These are phyloP conservation scores for Clavelina lepadiformis DNA, from an alignment of 23 tunicate genomes.

Conservation along the genomic window DNA sequence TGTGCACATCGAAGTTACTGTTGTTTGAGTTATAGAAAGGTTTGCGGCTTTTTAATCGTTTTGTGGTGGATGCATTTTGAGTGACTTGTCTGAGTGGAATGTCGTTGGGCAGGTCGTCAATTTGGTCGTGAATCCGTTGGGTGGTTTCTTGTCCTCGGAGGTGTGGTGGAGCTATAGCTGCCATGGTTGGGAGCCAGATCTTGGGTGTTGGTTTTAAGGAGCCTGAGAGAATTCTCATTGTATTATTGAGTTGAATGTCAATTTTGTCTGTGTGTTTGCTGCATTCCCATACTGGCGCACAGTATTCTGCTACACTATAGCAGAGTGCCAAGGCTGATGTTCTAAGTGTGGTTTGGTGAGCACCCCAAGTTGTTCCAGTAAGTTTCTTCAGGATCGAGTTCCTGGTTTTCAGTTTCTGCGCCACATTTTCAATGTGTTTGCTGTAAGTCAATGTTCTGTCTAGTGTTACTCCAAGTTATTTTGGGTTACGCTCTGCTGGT, in stretches of 20 bases:
- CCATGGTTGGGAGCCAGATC: constrained; percentile 6
- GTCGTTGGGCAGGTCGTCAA: no score
- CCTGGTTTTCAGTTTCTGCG: constrained; percentile 9
- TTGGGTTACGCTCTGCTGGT: background rate
- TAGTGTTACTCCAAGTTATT: constrained; percentile 14
- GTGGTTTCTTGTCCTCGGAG: constrained; percentile 18
- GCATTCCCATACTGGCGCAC: constrained; percentile 19
- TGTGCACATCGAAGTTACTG: no score
- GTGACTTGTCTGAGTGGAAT: no score
- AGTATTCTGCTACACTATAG: constrained; percentile 1
- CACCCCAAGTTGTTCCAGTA: constrained; percentile 11
- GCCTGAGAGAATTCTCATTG: constrained; percentile 12
- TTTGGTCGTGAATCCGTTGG: no score
- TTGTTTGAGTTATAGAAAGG: no score
- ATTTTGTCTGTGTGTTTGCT: no score
- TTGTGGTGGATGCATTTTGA: no score
- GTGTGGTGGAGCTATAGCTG: constrained; percentile 13
- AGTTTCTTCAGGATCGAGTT: constrained; percentile 1
- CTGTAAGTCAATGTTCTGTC: constrained; percentile 15
- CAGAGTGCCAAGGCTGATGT: constrained; percentile 1
- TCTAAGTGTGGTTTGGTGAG: background rate
- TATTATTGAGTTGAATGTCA: no score
- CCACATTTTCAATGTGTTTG: constrained; percentile 4
- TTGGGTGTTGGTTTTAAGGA: constrained; percentile 21
- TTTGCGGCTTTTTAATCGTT: no score